Evolutionary conservation across 2,888 invertebrate species (phyloP).

Genomic region (Tetragnatha montana): DNA sequence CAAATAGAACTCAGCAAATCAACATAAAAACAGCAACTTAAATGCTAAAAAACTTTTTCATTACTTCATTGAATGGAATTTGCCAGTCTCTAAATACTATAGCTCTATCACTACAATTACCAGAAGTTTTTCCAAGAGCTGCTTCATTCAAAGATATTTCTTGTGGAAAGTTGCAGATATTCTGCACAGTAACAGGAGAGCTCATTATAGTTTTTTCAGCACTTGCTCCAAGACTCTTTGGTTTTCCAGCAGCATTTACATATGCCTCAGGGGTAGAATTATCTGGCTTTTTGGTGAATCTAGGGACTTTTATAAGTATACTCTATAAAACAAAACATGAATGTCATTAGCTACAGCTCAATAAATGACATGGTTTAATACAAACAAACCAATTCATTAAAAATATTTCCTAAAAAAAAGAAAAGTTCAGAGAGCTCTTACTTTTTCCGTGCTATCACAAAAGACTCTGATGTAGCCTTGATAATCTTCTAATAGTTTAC

Average conservation of each 20-base stretch:
- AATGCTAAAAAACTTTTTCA: too few species aligned
- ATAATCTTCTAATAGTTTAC: conserved; percentile 29
- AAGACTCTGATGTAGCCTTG: conserved; percentile 31
- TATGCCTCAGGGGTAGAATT: neutral
- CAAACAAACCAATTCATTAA: too few species aligned
- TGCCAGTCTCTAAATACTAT: too few species aligned
- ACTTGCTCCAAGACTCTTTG: neutral
- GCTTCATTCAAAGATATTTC: conserved; percentile 32
- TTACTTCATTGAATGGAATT: too few species aligned
- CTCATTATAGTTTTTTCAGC: conserved; percentile 1
- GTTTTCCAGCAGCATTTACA: neutral
- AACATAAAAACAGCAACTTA: too few species aligned
- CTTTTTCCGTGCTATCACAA: conserved; percentile 37
- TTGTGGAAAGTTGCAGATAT: conserved; percentile 44
- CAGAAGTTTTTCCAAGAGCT: conserved; percentile 35
- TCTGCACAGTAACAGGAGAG: conserved; percentile 17
- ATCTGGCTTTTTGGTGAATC: conserved; percentile 6
- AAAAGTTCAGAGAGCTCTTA: neutral
- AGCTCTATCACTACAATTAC: neutral
- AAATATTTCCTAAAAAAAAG: too few species aligned
- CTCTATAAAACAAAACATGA: neutral
- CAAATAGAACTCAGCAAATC: too few species aligned
- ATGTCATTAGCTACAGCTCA: neutral
- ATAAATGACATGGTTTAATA: too few species aligned
- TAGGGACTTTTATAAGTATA: conserved; percentile 17